Percentiles rank a stretch among this genome's conserved stretches.
Evolutionary conservation across 2,888 invertebrate genomes (phyloP).

Genomic region (Eupithecia subumbrata): DNA sequence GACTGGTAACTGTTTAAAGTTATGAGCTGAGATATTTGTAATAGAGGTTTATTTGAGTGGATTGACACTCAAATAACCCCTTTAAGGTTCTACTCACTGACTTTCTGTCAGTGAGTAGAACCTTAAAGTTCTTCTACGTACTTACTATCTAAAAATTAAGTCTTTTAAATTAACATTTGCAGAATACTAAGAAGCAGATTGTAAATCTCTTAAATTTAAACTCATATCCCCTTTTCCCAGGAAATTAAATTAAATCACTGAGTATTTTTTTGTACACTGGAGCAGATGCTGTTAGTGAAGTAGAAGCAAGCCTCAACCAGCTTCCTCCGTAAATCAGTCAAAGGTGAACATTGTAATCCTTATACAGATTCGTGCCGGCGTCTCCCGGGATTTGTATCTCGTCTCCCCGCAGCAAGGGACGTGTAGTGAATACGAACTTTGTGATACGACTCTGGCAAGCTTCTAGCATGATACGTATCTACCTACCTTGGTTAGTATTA

Average conservation of each 20-base stretch:
- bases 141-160: neutral
- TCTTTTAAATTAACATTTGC: neutral
- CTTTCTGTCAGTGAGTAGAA: too few species aligned
- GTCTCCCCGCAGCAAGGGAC: conserved; percentile 71
- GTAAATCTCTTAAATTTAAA: neutral
- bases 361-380: conserved; percentile 69
- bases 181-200: neutral
- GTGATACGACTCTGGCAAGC: conserved; percentile 51
- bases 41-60: too few species aligned
- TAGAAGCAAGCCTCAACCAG: conserved; percentile 2
- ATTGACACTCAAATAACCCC: too few species aligned
- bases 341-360: conserved; percentile 44
- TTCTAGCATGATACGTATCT: conserved; percentile 19
- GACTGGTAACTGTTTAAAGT: too few species aligned
- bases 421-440: conserved; percentile 71
- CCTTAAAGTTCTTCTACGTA: too few species aligned
- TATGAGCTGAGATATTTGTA: too few species aligned
- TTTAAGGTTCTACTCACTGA: too few species aligned
- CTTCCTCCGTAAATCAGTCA: conserved; percentile 11
- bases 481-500: neutral
- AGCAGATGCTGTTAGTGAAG: neutral
- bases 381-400: conserved; percentile 77
- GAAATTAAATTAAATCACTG: neutral
- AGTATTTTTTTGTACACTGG: neutral
- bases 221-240: neutral